A percentile compares a stretch with the other conserved stretches of the same genome.
Evolutionary conservation across 2,888 invertebrate genomes (phyloP).

Genomic region (Catocala fraxini): DNA sequence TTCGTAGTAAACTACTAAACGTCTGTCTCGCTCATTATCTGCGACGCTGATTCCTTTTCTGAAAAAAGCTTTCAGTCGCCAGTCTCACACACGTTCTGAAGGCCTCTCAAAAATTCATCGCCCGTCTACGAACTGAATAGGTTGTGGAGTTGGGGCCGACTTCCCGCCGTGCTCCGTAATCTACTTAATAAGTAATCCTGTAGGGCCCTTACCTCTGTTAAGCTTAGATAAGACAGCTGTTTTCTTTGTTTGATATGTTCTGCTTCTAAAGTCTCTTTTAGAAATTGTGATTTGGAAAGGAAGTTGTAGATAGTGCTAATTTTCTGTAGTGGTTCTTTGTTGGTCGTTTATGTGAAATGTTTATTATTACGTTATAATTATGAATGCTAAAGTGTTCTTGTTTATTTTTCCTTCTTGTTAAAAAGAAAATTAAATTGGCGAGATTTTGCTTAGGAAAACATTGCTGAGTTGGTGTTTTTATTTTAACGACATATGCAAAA

Average conservation of each 20-base stretch:
- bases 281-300: conserved; percentile 12
- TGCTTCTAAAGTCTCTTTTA: conserved; percentile 16
- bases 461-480: too few relatives aligned
- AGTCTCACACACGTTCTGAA: conserved; percentile 73
- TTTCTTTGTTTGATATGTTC: conserved; percentile 38
- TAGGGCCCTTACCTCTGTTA: conserved; percentile 57
- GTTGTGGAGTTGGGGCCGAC: conserved; percentile 66
- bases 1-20: conserved; percentile 35
- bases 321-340: not conserved
- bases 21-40: conserved; percentile 72
- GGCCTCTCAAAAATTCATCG: conserved; percentile 87
- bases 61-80: conserved; percentile 72
- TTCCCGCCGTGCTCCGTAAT: conserved; percentile 69
- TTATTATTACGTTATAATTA: too few relatives aligned
- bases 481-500: too few relatives aligned
- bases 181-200: conserved; percentile 81
- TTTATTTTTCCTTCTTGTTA: too few relatives aligned
- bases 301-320: not conserved
- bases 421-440: too few relatives aligned
- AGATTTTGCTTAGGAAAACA: too few relatives aligned
- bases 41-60: conserved; percentile 74
- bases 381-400: too few relatives aligned
- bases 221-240: conserved; percentile 56
- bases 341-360: not conserved
- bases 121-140: conserved; percentile 81